These are phyloP conservation scores for Acholoe squamosa DNA, from an alignment of 2,888 invertebrate genomes.

Conservation along the genomic window DNA sequence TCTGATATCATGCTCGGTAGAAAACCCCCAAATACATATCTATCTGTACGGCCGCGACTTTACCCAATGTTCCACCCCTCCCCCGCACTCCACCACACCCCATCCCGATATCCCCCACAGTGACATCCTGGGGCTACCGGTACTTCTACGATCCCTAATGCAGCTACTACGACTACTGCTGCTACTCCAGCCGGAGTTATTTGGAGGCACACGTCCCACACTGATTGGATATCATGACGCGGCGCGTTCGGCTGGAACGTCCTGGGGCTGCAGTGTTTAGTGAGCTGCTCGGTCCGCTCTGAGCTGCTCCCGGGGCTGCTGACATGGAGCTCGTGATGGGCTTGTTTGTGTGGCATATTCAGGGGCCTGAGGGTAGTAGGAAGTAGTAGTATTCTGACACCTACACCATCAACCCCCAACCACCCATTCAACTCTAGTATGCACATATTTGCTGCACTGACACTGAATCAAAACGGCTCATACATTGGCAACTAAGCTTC, in stretches of 20 bases:
- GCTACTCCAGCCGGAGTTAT: background rate
- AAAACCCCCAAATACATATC: too few relatives aligned
- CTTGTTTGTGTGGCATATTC: conserved; percentile 44
- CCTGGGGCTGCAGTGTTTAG: background rate
- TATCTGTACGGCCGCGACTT: too few relatives aligned
- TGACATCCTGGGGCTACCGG: background rate
- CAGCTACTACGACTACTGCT: background rate
- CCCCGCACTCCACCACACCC: background rate
- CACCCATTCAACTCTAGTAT: too few relatives aligned
- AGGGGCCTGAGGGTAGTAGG: background rate
- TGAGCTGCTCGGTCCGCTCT: background rate
- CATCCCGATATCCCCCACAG: background rate
- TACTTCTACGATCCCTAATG: background rate
- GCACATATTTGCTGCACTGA: too few relatives aligned
- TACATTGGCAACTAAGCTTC: too few relatives aligned
- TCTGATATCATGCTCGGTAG: too few relatives aligned
- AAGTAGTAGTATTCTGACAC: too few relatives aligned
- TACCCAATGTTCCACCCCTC: background rate
- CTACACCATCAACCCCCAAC: too few relatives aligned
- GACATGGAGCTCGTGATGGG: background rate
- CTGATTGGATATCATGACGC: conserved; percentile 53
- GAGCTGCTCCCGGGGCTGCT: background rate
- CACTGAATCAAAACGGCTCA: too few relatives aligned
- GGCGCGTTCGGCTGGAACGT: conserved; percentile 21
- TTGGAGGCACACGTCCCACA: background rate